Evolutionary conservation across 2,888 invertebrate species (phyloP).

Genomic region (Dryocosmus kuriphilus): DNA sequence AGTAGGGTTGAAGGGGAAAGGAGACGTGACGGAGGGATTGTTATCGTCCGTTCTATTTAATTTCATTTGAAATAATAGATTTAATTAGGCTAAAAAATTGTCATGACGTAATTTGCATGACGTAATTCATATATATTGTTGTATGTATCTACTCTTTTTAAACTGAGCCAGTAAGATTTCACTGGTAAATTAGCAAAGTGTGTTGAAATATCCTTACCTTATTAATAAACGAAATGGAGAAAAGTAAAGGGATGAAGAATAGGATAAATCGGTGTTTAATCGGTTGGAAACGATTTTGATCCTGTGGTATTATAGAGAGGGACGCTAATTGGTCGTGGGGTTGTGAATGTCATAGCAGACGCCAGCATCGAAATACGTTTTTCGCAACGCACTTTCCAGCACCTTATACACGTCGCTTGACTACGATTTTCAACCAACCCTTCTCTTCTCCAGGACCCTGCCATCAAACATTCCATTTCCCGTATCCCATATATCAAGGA

Average conservation of each 20-base stretch:
- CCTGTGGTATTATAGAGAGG: slow-evolving; percentile 34
- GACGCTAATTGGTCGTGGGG: slow-evolving; percentile 52
- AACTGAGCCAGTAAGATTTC: no score
- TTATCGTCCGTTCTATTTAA: no score
- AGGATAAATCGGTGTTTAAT: slow-evolving; percentile 44
- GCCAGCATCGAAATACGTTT: slow-evolving; percentile 36
- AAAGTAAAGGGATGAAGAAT: background rate
- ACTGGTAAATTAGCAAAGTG: background rate
- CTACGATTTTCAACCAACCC: slow-evolving; percentile 33
- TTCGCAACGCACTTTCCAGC: slow-evolving; percentile 32
- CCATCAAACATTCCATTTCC: slow-evolving; percentile 29
- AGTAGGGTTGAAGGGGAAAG: no score
- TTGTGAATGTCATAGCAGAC: slow-evolving; percentile 22
- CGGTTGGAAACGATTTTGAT: slow-evolving; percentile 35
- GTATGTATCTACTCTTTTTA: no score
- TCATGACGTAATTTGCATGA: no score
- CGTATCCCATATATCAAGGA: slow-evolving; percentile 46
- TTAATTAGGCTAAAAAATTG: no score
- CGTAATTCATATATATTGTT: no score
- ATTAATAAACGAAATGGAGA: background rate
- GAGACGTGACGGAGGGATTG: no score
- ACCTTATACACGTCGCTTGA: slow-evolving; percentile 44
- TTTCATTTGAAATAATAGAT: no score
- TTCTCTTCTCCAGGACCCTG: slow-evolving; percentile 21
- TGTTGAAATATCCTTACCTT: background rate